Conservation (phyloP, 2,113 vertebrate genomes). For the Erpornis zantholeuca region DNA sequence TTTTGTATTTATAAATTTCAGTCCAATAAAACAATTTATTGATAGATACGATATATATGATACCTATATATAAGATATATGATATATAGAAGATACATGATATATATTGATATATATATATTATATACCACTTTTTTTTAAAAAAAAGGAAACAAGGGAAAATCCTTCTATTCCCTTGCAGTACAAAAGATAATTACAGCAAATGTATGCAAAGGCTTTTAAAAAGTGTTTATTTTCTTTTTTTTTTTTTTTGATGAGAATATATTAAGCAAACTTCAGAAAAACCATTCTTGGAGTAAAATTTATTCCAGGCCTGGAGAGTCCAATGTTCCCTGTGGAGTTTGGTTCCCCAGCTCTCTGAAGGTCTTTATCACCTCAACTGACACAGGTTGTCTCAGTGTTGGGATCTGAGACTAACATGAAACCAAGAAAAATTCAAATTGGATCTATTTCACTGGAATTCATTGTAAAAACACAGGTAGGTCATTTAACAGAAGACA, state of each 20-base stretch:
- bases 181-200: background rate
- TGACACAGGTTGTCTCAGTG: background rate
- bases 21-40: background rate
- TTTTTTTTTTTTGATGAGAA: background rate
- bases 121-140: background rate
- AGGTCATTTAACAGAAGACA: background rate
- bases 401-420: background rate
- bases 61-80: too few relatives aligned
- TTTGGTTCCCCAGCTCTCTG: background rate
- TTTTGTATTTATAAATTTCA: background rate
- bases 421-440: background rate
- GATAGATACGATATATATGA: too few relatives aligned
- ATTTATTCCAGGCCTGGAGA: background rate
- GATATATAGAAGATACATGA: too few relatives aligned
- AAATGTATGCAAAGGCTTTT: background rate
- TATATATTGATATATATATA: too few relatives aligned
- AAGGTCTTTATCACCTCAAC: background rate
- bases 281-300: background rate
- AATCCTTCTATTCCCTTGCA: background rate
- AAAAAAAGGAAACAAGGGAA: background rate
- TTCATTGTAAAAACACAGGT: background rate
- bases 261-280: background rate
- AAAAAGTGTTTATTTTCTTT: background rate
- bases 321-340: fast-evolving
- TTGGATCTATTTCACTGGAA: background rate